Evolutionary conservation across 2,888 invertebrate genomes (phyloP).

Genomic region (Leptopilina myrica): DNA sequence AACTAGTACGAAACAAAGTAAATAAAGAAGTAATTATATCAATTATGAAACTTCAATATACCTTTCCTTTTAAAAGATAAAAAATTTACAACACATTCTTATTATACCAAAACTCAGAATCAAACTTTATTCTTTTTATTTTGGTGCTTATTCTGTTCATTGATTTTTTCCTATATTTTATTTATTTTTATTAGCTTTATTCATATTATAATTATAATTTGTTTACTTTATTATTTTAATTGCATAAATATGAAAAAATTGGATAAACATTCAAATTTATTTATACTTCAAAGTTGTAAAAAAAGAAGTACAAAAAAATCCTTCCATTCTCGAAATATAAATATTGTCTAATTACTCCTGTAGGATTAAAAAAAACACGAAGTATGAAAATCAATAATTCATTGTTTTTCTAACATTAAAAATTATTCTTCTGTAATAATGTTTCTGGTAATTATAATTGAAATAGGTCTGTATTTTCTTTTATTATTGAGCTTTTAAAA

Average conservation of each 20-base stretch:
- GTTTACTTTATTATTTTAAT: too few relatives aligned
- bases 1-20: neutral
- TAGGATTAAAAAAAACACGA: neutral
- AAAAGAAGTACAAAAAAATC: neutral
- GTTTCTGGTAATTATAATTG: neutral
- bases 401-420: neutral
- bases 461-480: neutral
- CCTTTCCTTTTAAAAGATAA: too few relatives aligned
- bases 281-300: neutral
- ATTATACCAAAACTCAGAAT: too few relatives aligned
- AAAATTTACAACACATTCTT: too few relatives aligned
- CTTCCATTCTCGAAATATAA: constrained; percentile 3
- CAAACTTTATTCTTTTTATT: too few relatives aligned
- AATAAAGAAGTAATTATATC: constrained; percentile 7
- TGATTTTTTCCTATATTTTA: too few relatives aligned
- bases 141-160: too few relatives aligned
- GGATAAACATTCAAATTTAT: neutral
- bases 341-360: neutral
- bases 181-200: too few relatives aligned
- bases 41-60: neutral
- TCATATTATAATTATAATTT: too few relatives aligned
- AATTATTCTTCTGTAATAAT: constrained; percentile 6
- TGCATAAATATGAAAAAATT: too few relatives aligned
- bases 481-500: neutral
- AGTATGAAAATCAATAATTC: constrained; percentile 21